Evolutionary conservation across 2,113 vertebrate genomes (phyloP), one percentile per base, ranked within the genome.

Genomic region (Seriola rivoliana): DNA sequence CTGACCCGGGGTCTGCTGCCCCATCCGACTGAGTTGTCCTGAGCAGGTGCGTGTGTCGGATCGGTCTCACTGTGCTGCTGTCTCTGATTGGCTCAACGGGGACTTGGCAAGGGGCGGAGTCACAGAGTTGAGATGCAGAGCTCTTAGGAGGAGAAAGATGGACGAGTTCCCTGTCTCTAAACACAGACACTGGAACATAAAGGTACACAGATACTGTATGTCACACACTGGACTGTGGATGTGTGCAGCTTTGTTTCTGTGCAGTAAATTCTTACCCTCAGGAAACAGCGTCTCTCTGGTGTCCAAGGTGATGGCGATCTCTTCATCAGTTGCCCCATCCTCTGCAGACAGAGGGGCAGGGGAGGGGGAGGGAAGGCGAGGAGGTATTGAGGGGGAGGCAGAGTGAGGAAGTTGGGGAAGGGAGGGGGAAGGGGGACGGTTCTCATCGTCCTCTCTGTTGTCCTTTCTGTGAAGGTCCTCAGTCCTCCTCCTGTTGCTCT

Each of bases 131-230:
- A 69, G 93, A 91, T 5, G 71, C 59, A 65, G 93, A 86, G 75
- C 82, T 94, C 84, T 95, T 95, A 40, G 94, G 95, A 55, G 91
- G 93, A 16, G 91, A 91, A 46, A 82, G 85, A 57, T 80, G 82
- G 70, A 96, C 85, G 6, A 95, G 78, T 48, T 95, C 91, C 86
- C 88, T 91, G 42, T 93, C 94, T 80, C 94, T 86, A 78, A 96
- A 96, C 17, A 92, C 92, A 29, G 96, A 95, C 67, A 95, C 95
- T 96, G 81, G 73, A 93, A 72, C n/a, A 81, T 59, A 92, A n/a
- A 71, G 21, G 63, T 5, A 77, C 0, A 70, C 50, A 84, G 23
- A 54, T 25, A 32, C 29, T 81, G 5, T 21, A 17, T 4, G 7
- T 65, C 32, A 57, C 14, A 34, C 44, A 25, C 8, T 48, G 16